Base-by-base conservation (phyloP, 2,797 vertebrate genomes). In the Buceros bicornis region DNA sequence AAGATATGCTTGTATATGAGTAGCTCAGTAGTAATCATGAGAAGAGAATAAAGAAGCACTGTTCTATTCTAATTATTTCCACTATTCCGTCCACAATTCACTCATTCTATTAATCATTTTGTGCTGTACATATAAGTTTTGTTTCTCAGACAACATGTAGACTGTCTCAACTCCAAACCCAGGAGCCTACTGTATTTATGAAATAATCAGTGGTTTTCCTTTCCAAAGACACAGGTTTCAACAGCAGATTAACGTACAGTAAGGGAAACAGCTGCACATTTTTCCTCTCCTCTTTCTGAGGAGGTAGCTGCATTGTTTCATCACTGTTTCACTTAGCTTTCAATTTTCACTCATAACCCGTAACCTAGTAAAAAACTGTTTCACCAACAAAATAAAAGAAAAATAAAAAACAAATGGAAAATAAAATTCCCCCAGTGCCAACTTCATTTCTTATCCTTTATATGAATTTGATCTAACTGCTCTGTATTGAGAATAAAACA, bases 401-500 rank as follows among this genome's bases (percentile, higher is more conserved):
- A 94, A 90, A 82, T 69, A 53, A 64, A 72, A 87, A 82, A 26
- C 31, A 95, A 90, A 83, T 0, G 4, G 54, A 93, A 89, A 77
- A 69, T 54, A 85, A 92, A 87, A 82, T 60, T 61, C 22, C 72
- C 50, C 15, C 29, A n/a, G 29, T 70, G 43, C 47, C 51, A 82
- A 18, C 42, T 71, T 88, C 53, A 83, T 67, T 94, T 85, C 33
- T 1, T 1, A 51, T 65, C 53, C 57, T 94, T 87, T 69, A 16
- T 90, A 57, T 62, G 51, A 85, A 13, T 86, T 93, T 90, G 37
- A 82, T 64, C n/a, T 86, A 70, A 67, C 56, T 69, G n/a, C 33
- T 86, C 89, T 90, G 53, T 69, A 13, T 6, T 82, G 80, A 95
- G 82, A 93, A 82, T 85, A 87, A 87, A 87, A 73, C 73, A 87